A percentile compares a stretch with the other conserved stretches of the same genome.
These are phyloP conservation scores for Cryptomyrus ogoouensis DNA, from an alignment of 2,113 vertebrate species.

Conservation along the genomic window DNA sequence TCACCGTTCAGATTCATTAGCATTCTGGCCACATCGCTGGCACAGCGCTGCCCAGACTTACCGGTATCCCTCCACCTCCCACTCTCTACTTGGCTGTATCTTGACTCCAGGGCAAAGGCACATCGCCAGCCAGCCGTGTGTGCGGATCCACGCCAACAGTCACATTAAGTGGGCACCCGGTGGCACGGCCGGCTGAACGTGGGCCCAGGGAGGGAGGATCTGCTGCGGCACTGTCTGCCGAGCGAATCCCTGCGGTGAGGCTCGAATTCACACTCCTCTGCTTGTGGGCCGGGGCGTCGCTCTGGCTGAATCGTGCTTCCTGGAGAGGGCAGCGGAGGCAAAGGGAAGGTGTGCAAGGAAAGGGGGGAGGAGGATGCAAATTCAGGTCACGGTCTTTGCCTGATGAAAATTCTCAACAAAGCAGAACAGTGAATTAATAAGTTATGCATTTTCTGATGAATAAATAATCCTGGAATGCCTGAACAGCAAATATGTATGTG, in stretches of 20 bases:
- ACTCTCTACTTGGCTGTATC: neutral
- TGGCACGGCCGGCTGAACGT: conserved; percentile 1
- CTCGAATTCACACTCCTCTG: conserved; percentile 18
- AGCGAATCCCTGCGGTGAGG: conserved; percentile 22
- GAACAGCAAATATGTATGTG: neutral
- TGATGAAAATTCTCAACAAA: neutral
- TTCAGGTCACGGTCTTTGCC: neutral
- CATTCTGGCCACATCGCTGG: neutral
- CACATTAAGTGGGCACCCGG: conserved; percentile 44
- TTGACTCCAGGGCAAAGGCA: neutral
- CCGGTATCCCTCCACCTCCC: neutral
- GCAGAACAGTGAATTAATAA: neutral
- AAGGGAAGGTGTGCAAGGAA: neutral
- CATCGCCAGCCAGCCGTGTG: conserved; percentile 16
- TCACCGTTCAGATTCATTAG: neutral
- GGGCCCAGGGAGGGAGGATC: neutral
- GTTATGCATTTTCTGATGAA: conserved; percentile 16
- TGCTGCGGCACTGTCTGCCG: neutral
- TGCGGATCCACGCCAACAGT: conserved; percentile 40
- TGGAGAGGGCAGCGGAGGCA: neutral
- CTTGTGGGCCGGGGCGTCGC: neutral
- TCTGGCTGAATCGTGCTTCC: conserved; percentile 7
- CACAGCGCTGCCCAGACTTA: neutral
- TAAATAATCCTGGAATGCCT: conserved; percentile 7
- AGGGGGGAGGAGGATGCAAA: conserved; percentile 23